Base-by-base conservation (phyloP, 2,888 invertebrate genomes). In the Calliphora vomitoria region DNA sequence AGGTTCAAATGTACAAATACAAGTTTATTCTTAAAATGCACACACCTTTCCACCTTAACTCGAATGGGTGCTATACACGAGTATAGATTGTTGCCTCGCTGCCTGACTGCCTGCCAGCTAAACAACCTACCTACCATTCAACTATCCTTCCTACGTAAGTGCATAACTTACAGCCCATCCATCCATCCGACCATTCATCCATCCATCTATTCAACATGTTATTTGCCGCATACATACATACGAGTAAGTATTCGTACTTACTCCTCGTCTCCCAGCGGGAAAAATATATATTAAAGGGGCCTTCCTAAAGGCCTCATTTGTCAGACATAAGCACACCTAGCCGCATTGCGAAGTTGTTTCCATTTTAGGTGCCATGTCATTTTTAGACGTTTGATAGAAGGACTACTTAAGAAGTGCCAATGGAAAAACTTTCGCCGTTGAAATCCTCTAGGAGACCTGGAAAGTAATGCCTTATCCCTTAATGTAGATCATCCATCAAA, bases 1-100 rank as follows among this genome's bases (percentile, higher is more conserved):
- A 62, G 60, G 80, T 80, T 75, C 74, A 75, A 80, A 80, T 74
- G 60, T 38, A 25, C 60, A 66, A 71, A 58, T 60, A 79, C 84
- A 68, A 68, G 79, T 84, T 84, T 79, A 72, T 74, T 66, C 35
- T 31, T 50, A 58, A 66, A 72, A 47, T 47, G 38, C 68, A 74
- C 58, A 84, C 79, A 79, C 84, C 35, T 75, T 74, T 78, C 76
- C 41, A 62, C 53, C 47, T 66, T 20, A 66, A 66, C 44, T 47
- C 13, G 53, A 55, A 71, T 66, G 20, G 78, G 72, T 78, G 68
- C 64, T 66, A 41, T 58, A 60, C 15, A 72, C 50, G 58, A 64
- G 25, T 31, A n/a, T 18, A 66, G 47, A 53, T 50, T 68, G 60
- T 50, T 79, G 66, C 15, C 31, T 72, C 13, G 71, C 25, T 69